Conservation (phyloP, 1,140 invertebrate species). For the Rhopalosiphum maidis region DNA sequence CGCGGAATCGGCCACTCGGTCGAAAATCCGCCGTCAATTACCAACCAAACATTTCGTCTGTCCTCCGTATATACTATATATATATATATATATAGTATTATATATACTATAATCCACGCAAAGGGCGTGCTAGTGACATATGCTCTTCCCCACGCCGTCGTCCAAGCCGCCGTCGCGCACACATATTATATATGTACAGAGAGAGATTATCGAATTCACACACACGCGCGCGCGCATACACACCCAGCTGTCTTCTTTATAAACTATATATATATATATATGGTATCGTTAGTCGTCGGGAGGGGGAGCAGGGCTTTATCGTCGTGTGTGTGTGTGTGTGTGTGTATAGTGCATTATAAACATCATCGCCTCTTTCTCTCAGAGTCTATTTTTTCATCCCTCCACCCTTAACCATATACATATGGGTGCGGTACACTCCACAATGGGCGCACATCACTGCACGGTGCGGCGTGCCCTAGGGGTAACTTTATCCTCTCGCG, state of each 20-base stretch:
- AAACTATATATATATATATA: not conserved
- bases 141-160: conserved; percentile 48
- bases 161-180: not conserved
- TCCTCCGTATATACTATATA: not conserved
- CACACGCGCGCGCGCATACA: conserved; percentile 18
- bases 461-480: not conserved
- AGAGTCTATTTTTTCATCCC: not conserved
- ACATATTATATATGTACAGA: not conserved
- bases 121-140: conserved; percentile 58
- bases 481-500: conserved; percentile 57
- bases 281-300: not conserved
- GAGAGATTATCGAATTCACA: conserved; percentile 36
- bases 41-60: not conserved
- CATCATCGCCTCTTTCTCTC: conserved; percentile 15
- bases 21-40: conserved; percentile 46
- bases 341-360: conserved; percentile 1
- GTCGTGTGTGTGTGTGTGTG: not conserved
- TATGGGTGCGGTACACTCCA: not conserved
- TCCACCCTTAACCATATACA: not conserved
- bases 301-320: conserved; percentile 31
- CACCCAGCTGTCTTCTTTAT: conserved; percentile 52
- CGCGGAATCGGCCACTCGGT: conserved; percentile 17
- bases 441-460: conserved; percentile 30
- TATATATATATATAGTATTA: no score
- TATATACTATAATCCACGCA: conserved; percentile 31